These are phyloP conservation scores for Odontomyia ornata DNA, from an alignment of 2,888 invertebrate genomes.

Conservation along the genomic window DNA sequence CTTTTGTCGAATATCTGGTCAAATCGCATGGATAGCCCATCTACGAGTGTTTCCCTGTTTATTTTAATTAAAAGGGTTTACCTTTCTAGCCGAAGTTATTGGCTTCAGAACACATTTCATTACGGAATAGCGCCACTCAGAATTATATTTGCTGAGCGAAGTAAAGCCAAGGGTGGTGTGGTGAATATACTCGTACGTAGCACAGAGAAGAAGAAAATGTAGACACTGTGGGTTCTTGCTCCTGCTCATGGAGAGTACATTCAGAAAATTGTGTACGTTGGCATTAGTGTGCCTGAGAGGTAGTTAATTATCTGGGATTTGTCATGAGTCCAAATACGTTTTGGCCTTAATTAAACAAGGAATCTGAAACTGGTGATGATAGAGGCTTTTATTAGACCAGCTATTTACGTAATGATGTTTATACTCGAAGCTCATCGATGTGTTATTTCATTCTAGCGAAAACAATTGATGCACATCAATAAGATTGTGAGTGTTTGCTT, in stretches of 20 bases:
- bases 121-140: slow-evolving; percentile 37
- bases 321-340: slow-evolving; percentile 46
- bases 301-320: slow-evolving; percentile 46
- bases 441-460: slow-evolving; percentile 25
- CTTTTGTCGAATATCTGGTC: not conserved
- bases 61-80: slow-evolving; percentile 47
- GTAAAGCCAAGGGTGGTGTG: not conserved
- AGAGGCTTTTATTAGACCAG: slow-evolving; percentile 36
- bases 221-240: slow-evolving; percentile 8
- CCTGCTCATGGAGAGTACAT: not conserved
- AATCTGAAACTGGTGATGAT: slow-evolving; percentile 31
- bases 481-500: not conserved
- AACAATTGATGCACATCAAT: not conserved
- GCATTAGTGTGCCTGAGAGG: slow-evolving; percentile 45
- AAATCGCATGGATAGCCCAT: slow-evolving; percentile 13
- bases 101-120: slow-evolving; percentile 46
- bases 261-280: slow-evolving; percentile 40
- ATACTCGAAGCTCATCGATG: slow-evolving; percentile 17
- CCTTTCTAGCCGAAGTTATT: slow-evolving; percentile 44
- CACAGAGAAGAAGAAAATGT: not conserved
- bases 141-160: slow-evolving; percentile 39
- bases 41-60: slow-evolving; percentile 36
- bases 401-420: slow-evolving; percentile 37
- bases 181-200: not conserved
- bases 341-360: slow-evolving; percentile 45